Conservation (phyloP, 2,888 invertebrate genomes). For the Calliphora vomitoria region DNA sequence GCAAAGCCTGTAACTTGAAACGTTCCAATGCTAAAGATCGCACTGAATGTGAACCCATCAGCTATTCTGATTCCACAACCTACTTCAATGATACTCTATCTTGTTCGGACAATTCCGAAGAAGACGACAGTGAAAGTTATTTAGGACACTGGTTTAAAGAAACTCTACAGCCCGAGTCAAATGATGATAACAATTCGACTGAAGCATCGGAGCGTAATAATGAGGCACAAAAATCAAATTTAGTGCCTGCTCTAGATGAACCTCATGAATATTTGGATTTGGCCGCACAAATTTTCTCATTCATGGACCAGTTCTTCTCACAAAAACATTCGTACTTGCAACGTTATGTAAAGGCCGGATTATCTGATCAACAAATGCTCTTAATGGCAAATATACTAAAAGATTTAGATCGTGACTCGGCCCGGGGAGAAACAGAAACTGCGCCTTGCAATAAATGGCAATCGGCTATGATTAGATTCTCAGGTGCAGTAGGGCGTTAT, state of each 20-base stretch:
- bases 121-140: conserved; percentile 87
- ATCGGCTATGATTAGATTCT: conserved; percentile 83
- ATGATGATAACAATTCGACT: conserved; percentile 86
- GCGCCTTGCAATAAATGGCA: conserved; percentile 84
- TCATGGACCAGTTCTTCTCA: conserved; percentile 92
- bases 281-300: conserved; percentile 93
- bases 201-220: conserved; percentile 86
- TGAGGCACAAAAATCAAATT: conserved; percentile 84
- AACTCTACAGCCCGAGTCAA: conserved; percentile 90
- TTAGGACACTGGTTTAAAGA: conserved; percentile 97
- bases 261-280: conserved; percentile 94
- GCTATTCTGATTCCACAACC: conserved; percentile 96
- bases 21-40: conserved; percentile 90
- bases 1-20: conserved; percentile 94
- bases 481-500: conserved; percentile 84
- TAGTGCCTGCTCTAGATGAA: conserved; percentile 91
- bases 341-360: conserved; percentile 88
- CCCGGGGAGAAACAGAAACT: conserved; percentile 89
- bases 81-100: conserved; percentile 97
- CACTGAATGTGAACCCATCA: conserved; percentile 93
- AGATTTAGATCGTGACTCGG: conserved; percentile 95
- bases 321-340: conserved; percentile 86
- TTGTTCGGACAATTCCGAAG: conserved; percentile 95
- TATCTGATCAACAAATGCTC: conserved; percentile 94
- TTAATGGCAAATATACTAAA: conserved; percentile 94